Evolutionary conservation across 2,797 vertebrate species (phyloP).

Genomic region (Sebastes matsubarae): DNA sequence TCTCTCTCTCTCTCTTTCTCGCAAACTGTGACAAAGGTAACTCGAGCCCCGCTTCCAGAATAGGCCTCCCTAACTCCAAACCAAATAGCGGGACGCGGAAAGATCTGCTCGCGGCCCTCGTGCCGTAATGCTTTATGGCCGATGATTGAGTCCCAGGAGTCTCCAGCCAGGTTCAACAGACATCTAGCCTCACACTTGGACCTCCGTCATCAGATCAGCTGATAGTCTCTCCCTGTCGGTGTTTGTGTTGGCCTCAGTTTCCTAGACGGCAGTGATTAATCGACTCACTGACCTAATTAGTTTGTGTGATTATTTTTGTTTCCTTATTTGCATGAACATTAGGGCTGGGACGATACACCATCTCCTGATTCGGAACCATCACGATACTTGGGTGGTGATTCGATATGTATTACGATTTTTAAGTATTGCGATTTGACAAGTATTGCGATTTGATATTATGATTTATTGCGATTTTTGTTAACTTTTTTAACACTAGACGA

Average conservation of each 20-base stretch:
- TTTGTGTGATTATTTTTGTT: constrained; percentile 45
- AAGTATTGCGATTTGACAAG: no score
- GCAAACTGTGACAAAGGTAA: constrained; percentile 72
- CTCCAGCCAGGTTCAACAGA: constrained; percentile 78
- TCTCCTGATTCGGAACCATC: no score
- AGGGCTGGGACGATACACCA: not conserved
- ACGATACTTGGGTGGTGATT: no score
- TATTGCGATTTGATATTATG: no score
- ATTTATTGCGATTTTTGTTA: no score
- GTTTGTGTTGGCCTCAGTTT: constrained; percentile 66
- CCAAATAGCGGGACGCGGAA: constrained; percentile 75
- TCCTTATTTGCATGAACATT: constrained; percentile 11
- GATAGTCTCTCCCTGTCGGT: constrained; percentile 61
- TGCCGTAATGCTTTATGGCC: constrained; percentile 77
- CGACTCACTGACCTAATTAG: constrained; percentile 52
- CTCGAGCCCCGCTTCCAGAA: constrained; percentile 44
- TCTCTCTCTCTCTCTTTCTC: constrained; percentile 21
- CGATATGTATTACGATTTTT: no score
- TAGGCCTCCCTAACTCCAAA: constrained; percentile 65
- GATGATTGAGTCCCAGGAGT: constrained; percentile 79
- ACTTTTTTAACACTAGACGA: no score
- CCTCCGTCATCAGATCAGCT: constrained; percentile 79
- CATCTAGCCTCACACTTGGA: constrained; percentile 69
- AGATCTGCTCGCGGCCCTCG: constrained; percentile 69
- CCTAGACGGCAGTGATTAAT: constrained; percentile 57